Evolutionary conservation across 2,797 vertebrate species (phyloP), one percentile per base, ranked within the genome.

Genomic region (Pangasius mekongensis): DNA sequence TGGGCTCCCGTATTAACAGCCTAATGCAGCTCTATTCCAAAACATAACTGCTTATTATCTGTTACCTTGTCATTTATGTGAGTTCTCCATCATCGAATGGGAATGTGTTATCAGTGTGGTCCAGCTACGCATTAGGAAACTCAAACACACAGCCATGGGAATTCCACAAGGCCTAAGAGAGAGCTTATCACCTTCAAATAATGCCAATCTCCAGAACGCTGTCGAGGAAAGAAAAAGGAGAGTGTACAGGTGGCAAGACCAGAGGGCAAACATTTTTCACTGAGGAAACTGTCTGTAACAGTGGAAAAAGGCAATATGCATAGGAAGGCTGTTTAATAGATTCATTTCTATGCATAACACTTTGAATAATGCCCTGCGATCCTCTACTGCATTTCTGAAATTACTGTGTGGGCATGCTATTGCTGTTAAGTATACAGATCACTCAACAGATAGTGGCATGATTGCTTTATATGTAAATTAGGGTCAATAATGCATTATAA

Each of bases 161-260:
- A 89, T 83, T 33, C 54, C 52, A 76, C 64, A 30, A 52, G 18
- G 36, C 58, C 58, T 43, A 33, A n/a, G 47, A 56, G 39, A 54
- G 78, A 62, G 86, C 64, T 87, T 89, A 89, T 88, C 83, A 16
- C 3, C 6, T 87, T 85, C 54, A 90, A 86, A 89, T 87, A 89
- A 66, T 88, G 81, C 43, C 56, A 69, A 52, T 78, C 54, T 82
- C 56, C 20, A 60, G 36, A 80, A 36, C 30, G 2, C 30, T 80
- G 52, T 80, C 0, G 16, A 30, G 47, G 77, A 33, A 82, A 82
- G 74, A 27, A 78, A 47, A 0, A 77, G 43, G 87, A 86, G 36
- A 84, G 76, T 81, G 47, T 74, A 81, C 89, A 78, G 78, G 47
- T 67, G 66, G 52, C 24, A 52, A 27, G 13, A 74, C 49, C 85